Evolutionary conservation across 1,140 invertebrate species (phyloP).

Genomic region (Homarus americanus): DNA sequence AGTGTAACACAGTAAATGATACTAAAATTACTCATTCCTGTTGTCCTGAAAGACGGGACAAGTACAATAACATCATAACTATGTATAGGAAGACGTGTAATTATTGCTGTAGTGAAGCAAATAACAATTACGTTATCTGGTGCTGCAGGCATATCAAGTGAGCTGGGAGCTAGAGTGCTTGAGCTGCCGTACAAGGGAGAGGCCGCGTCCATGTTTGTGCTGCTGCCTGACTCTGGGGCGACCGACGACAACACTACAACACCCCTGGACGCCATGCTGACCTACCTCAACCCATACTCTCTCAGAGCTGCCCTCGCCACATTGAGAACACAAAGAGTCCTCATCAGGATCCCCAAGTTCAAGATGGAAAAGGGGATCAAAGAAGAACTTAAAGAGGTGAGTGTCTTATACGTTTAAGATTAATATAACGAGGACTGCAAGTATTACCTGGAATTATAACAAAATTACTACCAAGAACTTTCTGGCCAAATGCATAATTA

Average conservation of each 20-base stretch:
- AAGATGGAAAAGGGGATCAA: neutral
- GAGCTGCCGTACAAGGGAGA: neutral
- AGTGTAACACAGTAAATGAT: too few species aligned
- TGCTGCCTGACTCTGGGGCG: neutral
- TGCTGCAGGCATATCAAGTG: neutral
- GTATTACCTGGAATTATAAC: too few species aligned
- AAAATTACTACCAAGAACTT: too few species aligned
- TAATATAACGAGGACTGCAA: too few species aligned
- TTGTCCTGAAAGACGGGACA: too few species aligned
- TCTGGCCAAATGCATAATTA: too few species aligned
- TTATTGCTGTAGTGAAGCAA: too few species aligned
- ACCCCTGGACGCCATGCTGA: neutral
- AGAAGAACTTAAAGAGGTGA: neutral
- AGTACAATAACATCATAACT: too few species aligned
- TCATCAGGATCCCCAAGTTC: neutral
- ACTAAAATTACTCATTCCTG: too few species aligned
- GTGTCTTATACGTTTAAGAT: too few species aligned
- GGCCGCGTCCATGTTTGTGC: neutral
- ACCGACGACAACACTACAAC: neutral
- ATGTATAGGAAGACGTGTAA: too few species aligned
- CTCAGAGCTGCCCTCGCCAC: neutral
- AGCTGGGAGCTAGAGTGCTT: neutral
- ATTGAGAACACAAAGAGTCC: neutral
- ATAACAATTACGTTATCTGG: too few species aligned
- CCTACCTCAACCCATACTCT: neutral